Evolutionary conservation across 1,140 invertebrate species (phyloP), one percentile per base, ranked within the genome.

Genomic region (Cheumatopsyche charites): DNA sequence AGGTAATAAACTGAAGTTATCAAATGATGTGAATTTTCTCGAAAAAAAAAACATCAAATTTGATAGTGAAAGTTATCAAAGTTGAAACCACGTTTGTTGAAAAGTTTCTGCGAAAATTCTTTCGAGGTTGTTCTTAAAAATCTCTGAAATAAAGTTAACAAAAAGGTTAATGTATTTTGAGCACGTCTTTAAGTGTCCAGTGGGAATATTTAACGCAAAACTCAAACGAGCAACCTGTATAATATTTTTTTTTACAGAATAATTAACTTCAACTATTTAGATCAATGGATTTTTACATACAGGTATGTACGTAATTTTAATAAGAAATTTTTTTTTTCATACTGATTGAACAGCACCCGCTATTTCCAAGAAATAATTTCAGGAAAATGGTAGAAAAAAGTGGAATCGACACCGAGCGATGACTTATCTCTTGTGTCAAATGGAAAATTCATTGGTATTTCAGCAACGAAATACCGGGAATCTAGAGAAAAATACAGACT

Each of bases 401-500:
- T n/a, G n/a, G n/a, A n/a, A n/a, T n/a, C n/a, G n/a, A 25, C 63
- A 19, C 43, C 23, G 42, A 66, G 26, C 63, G 21, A 66, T 66
- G 63, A 66, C 63, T 66, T 66, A 66, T 66, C 63, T 47, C 42
- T 47, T 1, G 42, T 66, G 63, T 66, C 63, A 66, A 66, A 66
- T 66, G 63, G 63, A 66, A 66, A 66, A 66, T 66, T 66, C 63
- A 66, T 66, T 42, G 63, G 41, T 47, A 21, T 66, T 47, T 63
- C 29, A 42, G 42, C 11, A 23, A 66, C 23, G 63, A 47, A 47
- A 47, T 26, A 42, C 23, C 23, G 19, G n/a, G 43, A 66, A 66
- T 25, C 25, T 23, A 15, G 25, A 23, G 29, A 21, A 63, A 63
- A 63, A 63, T 63, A 42, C 41, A 42, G 62, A 42, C 29, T 13